These are phyloP conservation scores for Gavialis gangeticus DNA, from an alignment of 2,113 vertebrate genomes.

Conservation along the genomic window DNA sequence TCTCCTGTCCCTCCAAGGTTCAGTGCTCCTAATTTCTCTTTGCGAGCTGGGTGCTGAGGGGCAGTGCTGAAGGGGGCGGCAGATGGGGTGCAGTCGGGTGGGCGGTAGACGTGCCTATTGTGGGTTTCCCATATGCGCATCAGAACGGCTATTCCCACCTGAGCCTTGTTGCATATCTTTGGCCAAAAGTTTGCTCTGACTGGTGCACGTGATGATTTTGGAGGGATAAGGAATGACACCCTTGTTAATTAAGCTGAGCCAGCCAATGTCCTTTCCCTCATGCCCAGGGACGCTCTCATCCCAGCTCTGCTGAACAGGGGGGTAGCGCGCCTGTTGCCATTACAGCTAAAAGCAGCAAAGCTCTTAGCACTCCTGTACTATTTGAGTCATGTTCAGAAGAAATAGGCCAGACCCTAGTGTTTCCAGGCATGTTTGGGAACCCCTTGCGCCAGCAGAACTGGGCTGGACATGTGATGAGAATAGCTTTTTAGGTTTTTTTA, in stretches of 20 bases:
- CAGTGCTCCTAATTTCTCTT: background rate
- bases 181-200: background rate
- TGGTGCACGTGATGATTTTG: background rate
- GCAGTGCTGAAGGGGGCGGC: background rate
- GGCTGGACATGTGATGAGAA: background rate
- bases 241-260: background rate
- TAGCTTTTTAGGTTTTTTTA: background rate
- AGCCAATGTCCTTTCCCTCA: background rate
- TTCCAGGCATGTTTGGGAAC: background rate
- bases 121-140: too few species aligned
- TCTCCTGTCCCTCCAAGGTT: too few species aligned
- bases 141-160: background rate
- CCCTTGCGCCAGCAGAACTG: background rate
- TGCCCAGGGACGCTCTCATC: background rate
- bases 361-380: background rate
- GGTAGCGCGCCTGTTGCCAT: background rate
- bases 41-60: background rate
- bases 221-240: accelerated
- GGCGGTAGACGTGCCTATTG: accelerated
- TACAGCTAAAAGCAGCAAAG: background rate
- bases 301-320: background rate
- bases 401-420: too few species aligned
- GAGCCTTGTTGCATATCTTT: background rate
- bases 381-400: too few species aligned
- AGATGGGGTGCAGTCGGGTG: background rate